Evolutionary conservation across 2,113 vertebrate species (phyloP), one percentile per base, ranked within the genome.

Genomic region (Tapirus terrestris): DNA sequence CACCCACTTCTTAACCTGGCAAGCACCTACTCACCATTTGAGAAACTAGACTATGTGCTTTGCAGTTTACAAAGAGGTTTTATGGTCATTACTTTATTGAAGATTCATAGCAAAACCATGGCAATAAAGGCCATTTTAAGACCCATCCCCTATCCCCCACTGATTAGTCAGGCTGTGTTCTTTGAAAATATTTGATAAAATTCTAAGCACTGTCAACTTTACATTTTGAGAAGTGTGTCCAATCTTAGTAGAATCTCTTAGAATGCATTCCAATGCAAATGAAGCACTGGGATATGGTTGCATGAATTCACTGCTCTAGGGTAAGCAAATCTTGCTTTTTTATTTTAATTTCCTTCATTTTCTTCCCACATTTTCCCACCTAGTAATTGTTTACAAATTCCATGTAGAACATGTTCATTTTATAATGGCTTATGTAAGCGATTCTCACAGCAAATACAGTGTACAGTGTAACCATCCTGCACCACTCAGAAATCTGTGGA

Each of bases 381-480:
- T 21, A 23, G 27, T 33, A 63, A 29, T 53, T 67, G n/a, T 67
- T 79, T 70, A 39, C 7, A 75, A 36, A 36, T 60, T 39, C 36
- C 12, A n/a, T 1, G 17, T 23, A 27, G 39, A 51, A 67, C 31
- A 43, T 2, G 16, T 5, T 23, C 16, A 20, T 23, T 53, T 60
- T 10, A 3, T 10, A 21, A 3, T 13, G 9, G 21, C 31, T 89
- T 61, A 51, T 6, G 45, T 33, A 21, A 86, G 25, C 61, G 25
- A 75, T 39, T 73, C 82, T 63, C 83, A 43, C 1, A 6, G 53
- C 56, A 53, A 73, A 61, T 5, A 25, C 0, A 8, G 60, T 1
- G 1, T 1, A 1, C 0, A 9, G 11, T 0, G 20, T 2, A 17
- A 56, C 6, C 20, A 39, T 0, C 7, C n/a, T 2, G 13, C 6